Conservation (phyloP, 1,140 invertebrate species). For the Drosophila carrolli region DNA sequence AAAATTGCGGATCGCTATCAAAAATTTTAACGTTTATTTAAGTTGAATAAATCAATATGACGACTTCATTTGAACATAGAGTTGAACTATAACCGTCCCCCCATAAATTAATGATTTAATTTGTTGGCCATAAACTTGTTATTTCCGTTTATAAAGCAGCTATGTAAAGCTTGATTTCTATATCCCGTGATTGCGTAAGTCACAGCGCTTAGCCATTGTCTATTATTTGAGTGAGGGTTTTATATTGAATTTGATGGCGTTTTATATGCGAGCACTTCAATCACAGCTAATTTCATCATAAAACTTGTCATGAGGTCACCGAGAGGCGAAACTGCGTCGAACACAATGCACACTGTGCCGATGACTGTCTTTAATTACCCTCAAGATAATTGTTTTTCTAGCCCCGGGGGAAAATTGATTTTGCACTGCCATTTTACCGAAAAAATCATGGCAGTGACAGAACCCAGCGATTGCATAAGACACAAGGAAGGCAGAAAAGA, state of each 20-base stretch:
- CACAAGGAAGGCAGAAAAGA: slow-evolving; percentile 11
- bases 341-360: slow-evolving; percentile 3
- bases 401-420: slow-evolving; percentile 12
- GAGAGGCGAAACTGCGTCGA: slow-evolving; percentile 9
- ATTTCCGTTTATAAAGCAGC: slow-evolving; percentile 18
- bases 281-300: slow-evolving; percentile 61
- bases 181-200: slow-evolving; percentile 34
- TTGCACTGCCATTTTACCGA: slow-evolving; percentile 7
- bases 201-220: slow-evolving; percentile 14
- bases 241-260: slow-evolving; percentile 49
- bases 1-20: too few species aligned
- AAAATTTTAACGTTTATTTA: background rate
- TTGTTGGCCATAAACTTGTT: slow-evolving; percentile 21
- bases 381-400: slow-evolving; percentile 24
- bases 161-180: slow-evolving; percentile 6
- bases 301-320: slow-evolving; percentile 56
- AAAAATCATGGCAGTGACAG: slow-evolving; percentile 10
- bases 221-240: slow-evolving; percentile 28
- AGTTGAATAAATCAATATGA: background rate
- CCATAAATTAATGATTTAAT: slow-evolving; percentile 21
- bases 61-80: background rate
- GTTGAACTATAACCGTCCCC: background rate
- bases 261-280: slow-evolving; percentile 43
- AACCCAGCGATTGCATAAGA: slow-evolving; percentile 42
- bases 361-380: slow-evolving; percentile 39